Percentiles rank a stretch among this genome's conserved stretches.
Evolutionary conservation across 1,140 invertebrate species (phyloP).

Genomic region (Bombus turneri): DNA sequence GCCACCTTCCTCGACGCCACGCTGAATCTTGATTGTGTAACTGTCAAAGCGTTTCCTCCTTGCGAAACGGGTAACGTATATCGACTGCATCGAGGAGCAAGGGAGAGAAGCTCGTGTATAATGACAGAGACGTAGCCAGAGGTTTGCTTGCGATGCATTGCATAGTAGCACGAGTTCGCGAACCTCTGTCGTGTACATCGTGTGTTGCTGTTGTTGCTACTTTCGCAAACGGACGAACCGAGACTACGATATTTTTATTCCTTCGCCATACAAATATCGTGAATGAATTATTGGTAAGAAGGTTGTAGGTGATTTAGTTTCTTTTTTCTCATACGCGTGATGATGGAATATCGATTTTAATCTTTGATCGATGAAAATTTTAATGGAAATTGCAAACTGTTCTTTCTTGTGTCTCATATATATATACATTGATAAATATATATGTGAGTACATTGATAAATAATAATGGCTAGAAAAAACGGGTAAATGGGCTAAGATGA

Average conservation of each 20-base stretch:
- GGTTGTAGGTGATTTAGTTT: too few relatives aligned
- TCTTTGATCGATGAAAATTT: too few relatives aligned
- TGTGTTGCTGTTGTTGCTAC: not conserved
- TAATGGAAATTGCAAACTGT: too few relatives aligned
- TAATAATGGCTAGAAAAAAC: too few relatives aligned
- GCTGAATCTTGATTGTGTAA: constrained; percentile 67
- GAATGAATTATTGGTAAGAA: too few relatives aligned
- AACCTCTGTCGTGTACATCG: not conserved
- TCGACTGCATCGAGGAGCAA: constrained; percentile 27
- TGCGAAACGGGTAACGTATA: constrained; percentile 47
- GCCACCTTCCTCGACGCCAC: constrained; percentile 13
- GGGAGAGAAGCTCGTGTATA: not conserved
- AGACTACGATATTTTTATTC: constrained; percentile 24
- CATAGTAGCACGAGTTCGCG: constrained; percentile 22
- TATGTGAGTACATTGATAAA: too few relatives aligned
- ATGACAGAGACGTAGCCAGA: not conserved
- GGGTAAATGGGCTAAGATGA: too few relatives aligned
- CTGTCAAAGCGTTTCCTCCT: constrained; percentile 68
- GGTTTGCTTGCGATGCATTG: not conserved
- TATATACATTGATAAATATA: too few relatives aligned
- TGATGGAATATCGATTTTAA: too few relatives aligned
- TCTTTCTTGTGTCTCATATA: too few relatives aligned
- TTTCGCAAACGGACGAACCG: not conserved
- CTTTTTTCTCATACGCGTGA: too few relatives aligned
- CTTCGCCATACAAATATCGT: not conserved